Evolutionary conservation across 2,888 invertebrate species (phyloP).

Genomic region (Eupithecia centaureata): DNA sequence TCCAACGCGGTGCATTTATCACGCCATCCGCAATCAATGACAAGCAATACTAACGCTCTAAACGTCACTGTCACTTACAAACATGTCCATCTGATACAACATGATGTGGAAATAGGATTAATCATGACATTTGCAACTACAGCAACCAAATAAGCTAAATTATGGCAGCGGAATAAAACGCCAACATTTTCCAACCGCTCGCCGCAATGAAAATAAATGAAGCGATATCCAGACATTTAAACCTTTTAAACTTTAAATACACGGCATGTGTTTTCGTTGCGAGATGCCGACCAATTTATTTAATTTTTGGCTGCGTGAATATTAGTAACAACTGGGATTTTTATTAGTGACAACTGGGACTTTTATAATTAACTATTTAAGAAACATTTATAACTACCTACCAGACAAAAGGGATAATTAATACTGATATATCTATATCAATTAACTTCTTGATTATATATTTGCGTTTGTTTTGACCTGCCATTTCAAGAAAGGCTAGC

Average conservation of each 20-base stretch:
- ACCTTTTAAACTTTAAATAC: constrained; percentile 17
- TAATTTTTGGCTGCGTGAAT: not conserved
- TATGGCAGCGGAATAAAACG: constrained; percentile 18
- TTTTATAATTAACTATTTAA: not conserved
- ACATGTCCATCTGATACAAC: not conserved
- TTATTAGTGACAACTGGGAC: not conserved
- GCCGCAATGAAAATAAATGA: constrained; percentile 45
- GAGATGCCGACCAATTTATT: not conserved
- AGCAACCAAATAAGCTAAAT: constrained; percentile 28
- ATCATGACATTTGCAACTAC: constrained; percentile 1
- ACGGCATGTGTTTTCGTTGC: constrained; percentile 4
- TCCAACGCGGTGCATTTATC: not conserved
- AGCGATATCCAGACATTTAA: constrained; percentile 42
- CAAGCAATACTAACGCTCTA: not conserved
- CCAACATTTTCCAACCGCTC: constrained; percentile 25
- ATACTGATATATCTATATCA: no score
- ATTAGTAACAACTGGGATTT: not conserved
- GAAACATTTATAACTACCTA: not conserved
- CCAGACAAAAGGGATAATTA: not conserved
- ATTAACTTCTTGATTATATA: not conserved
- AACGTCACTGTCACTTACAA: not conserved
- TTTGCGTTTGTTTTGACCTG: not conserved
- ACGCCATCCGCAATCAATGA: not conserved
- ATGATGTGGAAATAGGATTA: constrained; percentile 2
- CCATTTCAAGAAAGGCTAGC: no score